Percentiles rank a stretch among this genome's conserved stretches.
Conservation (phyloP, 2,113 vertebrate genomes). For the Lagenorhynchus albirostris region DNA sequence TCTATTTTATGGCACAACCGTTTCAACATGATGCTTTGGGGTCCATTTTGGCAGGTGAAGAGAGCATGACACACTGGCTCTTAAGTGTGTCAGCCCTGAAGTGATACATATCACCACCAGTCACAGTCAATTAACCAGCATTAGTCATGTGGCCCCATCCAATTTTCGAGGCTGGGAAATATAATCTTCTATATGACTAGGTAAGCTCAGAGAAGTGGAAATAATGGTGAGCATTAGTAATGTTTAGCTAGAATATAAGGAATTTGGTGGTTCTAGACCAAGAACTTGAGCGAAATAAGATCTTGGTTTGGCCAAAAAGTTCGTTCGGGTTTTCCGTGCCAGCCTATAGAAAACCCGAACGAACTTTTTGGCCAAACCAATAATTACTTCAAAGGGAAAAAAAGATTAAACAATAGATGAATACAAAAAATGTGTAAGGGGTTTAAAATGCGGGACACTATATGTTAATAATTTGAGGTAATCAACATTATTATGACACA, state of each 20-base stretch:
- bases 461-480: slow-evolving; percentile 5
- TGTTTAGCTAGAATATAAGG: not conserved
- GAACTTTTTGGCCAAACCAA: too few species aligned
- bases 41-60: not conserved
- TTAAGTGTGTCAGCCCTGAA: not conserved
- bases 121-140: not conserved
- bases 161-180: not conserved
- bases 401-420: not conserved
- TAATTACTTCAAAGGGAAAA: not conserved
- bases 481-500: not conserved
- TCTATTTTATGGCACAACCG: not conserved
- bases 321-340: too few species aligned
- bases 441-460: not conserved
- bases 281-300: not conserved
- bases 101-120: not conserved
- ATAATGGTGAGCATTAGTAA: not conserved
- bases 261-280: not conserved
- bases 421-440: not conserved
- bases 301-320: too few species aligned
- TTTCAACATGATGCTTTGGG: not conserved
- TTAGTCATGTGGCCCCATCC: not conserved
- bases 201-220: not conserved
- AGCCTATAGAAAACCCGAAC: too few species aligned
- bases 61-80: not conserved
- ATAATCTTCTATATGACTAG: not conserved